Base-by-base conservation (phyloP, 2,888 invertebrate species). In the Stomorhina lunata region DNA sequence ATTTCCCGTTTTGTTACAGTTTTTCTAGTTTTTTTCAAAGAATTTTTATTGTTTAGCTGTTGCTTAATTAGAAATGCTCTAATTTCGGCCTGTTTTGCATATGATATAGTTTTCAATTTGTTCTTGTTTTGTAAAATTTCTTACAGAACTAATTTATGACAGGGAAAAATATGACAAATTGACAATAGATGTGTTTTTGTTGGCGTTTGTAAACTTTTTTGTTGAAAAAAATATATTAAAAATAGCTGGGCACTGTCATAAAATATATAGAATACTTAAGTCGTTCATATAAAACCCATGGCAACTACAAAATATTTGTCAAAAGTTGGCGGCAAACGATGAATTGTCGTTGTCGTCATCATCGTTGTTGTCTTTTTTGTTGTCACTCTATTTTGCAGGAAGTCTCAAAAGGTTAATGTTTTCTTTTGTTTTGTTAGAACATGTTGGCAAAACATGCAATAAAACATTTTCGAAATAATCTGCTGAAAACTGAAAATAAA, bases 41-140 rank as follows among this genome's bases (percentile, higher is more conserved):
- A 66, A 48, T 61, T 66, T 43, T 37, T 37, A 22, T n/a, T 50
- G 12, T 32, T 27, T 25, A 34, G 27, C 45, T 57, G 40, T 40
- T 29, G 32, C 48, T 59, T 59, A 63, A 83, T 85, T 85, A 83
- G 85, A 75, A 68, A 83, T 78, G 84, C 85, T 81, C 84, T 76
- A 76, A 34, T 85, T 83, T 83, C 53, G 63, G 50, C 57, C 53
- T 73, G 79, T 73, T 81, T 77, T 82, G 77, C 81, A 80, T 82
- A 71, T 71, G 80, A 79, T 7, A 32, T 32, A n/a, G n/a, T 32
- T 69, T 53, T 69, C 10, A 6, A 32, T 75, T 29, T 27, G 45
- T 4, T 55, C 9, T 25, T 65, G n/a, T 1, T 12, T 15, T 27
- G 29, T 10, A 40, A 71, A 73, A 40, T 65, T 65, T 71, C 72